Conservation (phyloP, 2,797 vertebrate genomes). For the Semaprochilodus insignis region DNA sequence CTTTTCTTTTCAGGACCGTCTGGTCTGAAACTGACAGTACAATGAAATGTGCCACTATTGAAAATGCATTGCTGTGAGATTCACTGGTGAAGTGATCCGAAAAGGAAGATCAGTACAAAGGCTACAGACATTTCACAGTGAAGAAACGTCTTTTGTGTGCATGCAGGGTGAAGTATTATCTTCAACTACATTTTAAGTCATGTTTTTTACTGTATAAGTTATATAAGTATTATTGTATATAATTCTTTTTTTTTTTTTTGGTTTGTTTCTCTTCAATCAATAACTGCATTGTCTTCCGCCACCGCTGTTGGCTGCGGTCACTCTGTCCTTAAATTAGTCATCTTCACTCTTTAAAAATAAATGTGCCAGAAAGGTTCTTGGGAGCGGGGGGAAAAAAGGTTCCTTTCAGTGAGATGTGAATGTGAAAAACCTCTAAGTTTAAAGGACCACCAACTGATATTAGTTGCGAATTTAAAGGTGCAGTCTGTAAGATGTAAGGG, state of each 20-base stretch:
- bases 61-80: slow-evolving; percentile 22
- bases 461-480: too few relatives aligned
- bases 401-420: too few relatives aligned
- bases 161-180: slow-evolving; percentile 56
- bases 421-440: background rate
- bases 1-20: background rate
- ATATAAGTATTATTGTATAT: slow-evolving; percentile 44
- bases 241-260: slow-evolving; percentile 45
- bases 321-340: slow-evolving; percentile 62
- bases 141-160: slow-evolving; percentile 22
- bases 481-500: too few relatives aligned
- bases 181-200: slow-evolving; percentile 48
- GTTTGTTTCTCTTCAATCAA: slow-evolving; percentile 58
- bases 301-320: slow-evolving; percentile 64
- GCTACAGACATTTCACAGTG: slow-evolving; percentile 20
- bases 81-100: slow-evolving; percentile 20
- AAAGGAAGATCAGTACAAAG: background rate
- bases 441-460: background rate
- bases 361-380: background rate
- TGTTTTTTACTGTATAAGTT: slow-evolving; percentile 66
- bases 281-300: slow-evolving; percentile 76
- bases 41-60: slow-evolving; percentile 26
- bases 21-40: slow-evolving; percentile 66
- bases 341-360: background rate
- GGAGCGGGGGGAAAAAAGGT: background rate